Base-by-base conservation (phyloP, 2,888 invertebrate genomes). In the Eupithecia dodoneata region DNA sequence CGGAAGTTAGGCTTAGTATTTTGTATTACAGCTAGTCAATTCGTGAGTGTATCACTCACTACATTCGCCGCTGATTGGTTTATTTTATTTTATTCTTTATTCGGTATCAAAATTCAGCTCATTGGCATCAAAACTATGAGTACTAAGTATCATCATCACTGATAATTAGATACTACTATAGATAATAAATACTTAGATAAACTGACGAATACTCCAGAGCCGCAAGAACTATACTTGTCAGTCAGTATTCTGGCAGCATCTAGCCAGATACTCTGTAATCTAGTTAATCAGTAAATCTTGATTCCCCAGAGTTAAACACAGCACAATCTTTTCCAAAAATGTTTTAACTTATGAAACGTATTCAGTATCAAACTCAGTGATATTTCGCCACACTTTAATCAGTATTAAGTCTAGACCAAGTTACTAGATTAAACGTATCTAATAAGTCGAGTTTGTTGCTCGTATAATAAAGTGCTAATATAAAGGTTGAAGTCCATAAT, bases 401-500 rank as follows among this genome's bases (percentile, higher is more conserved):
- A 63, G 18, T 69, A 45, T 44, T 45, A 15, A 45, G 67, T 45
- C 67, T 69, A 69, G 67, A 69, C 67, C 67, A 44, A 63, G 18
- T 42, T 66, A n/a, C n/a, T n/a, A 66, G 13, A 42, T 42, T 45
- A 44, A 45, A 69, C 67, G 67, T 69, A n/a, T 69, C 45, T 69
- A 69, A 69, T 45, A 45, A 69, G 44, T 69, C 45, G 18, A 9
- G 18, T 44, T 69, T 45, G 42, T 15, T 45, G n/a, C 9, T 69
- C 41, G 42, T 66, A 42, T 41, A 65, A 18, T 30, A 12, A 30
- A 63, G 63, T 30, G 63, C 63, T 63, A 63, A 30, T 66, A 45
- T 18, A n/a, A 55, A 18, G 45, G 49, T 18, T 12, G 52, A 4
- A n/a, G 71, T 73, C 69, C 66, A 72, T 30, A 72, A 76, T 67